Evolutionary conservation across 2,888 invertebrate genomes (phyloP), one percentile per base, ranked within the genome.

Genomic region (Venustoraphidia nigricollis): DNA sequence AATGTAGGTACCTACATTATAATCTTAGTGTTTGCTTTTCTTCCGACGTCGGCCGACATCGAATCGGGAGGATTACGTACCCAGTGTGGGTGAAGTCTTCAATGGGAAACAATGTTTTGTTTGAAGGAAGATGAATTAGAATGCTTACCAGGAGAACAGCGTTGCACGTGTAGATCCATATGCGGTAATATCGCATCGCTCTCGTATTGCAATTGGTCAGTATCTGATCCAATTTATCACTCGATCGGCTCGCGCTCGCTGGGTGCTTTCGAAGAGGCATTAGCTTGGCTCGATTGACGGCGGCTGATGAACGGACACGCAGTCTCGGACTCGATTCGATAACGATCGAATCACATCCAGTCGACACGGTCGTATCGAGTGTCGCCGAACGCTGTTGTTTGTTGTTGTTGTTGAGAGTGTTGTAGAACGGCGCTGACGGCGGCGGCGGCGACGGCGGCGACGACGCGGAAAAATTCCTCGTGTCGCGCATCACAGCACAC

Each of bases 121-220:
- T 27, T 27, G 2, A 6, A 27, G 27, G 27, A 38, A 38, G 38
- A 38, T 38, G 1, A 38, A 38, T 10, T 2, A 39, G 39, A 39
- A 10, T 39, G 64, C 84, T 85, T 60, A 86, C 79, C 68, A 89
- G 73, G 67, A 90, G 76, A 61, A 86, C 88, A 69, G 84, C 81
- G 75, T 89, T 89, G 80, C 88, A 89, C 67, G 87, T 84, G 77
- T 89, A 89, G 67, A 90, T 89, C 89, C 89, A 89, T 68, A 89
- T 81, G 71, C 88, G 83, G 71, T 87, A 86, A 74, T 86, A 86
- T 76, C 84, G 76, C 78, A 77, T 78, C 63, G 76, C 72, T 71
- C 43, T 47, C 27, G 47, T 47, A 36, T 47, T 47, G 13, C 47
- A 47, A 38, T 43, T 47, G 13, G 47, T 47, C 27, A 47, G 17